Base-by-base conservation (phyloP, 1,140 invertebrate genomes). In the Papilio helenus region DNA sequence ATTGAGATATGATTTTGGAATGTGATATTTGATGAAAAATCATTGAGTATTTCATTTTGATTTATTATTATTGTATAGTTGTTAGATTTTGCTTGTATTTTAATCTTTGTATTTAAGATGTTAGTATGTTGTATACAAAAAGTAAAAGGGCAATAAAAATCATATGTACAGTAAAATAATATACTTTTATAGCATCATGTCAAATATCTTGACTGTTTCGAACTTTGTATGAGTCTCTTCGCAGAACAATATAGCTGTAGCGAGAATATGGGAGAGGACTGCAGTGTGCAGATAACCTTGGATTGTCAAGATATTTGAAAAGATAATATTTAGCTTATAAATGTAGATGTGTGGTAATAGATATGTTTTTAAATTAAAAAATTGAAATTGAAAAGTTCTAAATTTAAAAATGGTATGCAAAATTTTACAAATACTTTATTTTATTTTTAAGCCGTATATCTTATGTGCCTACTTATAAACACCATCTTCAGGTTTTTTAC, bases 41-140 rank as follows among this genome's bases (percentile, higher is more conserved):
- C 20, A 34, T 34, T 58, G 49, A 55, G n/a, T 76, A 29, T 76
- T 34, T n/a, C 73, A 76, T 51, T 55, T 51, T 29, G 26, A 26
- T 55, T 76, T 34, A 55, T 76, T 76, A 42, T 26, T 51, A 74
- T 42, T 74, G 42, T 74, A 46, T 26, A 51, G 73, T 55, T 74
- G 20, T 34, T 55, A 34, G 20, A 51, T 49, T 49, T 23, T 73
- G 39, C 42, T 73, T 23, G 61, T 65, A 29, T 16, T 65, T 65
- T 29, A 12, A 61, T 65, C 10, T 65, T 65, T 16, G 12, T 65
- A 34, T 34, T 29, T 61, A 61, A 61, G 58, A 61, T 61, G 20
- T 26, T 61, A 61, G 58, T 3, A 26, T 61, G 9, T 29, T 65
- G 61, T 65, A 65, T 65, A 29, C 9, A 65, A 29, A 29, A 61